phyloP scores from a whole-genome alignment of 1,140 invertebrate species.

The Artemia franciscana region DNA sequence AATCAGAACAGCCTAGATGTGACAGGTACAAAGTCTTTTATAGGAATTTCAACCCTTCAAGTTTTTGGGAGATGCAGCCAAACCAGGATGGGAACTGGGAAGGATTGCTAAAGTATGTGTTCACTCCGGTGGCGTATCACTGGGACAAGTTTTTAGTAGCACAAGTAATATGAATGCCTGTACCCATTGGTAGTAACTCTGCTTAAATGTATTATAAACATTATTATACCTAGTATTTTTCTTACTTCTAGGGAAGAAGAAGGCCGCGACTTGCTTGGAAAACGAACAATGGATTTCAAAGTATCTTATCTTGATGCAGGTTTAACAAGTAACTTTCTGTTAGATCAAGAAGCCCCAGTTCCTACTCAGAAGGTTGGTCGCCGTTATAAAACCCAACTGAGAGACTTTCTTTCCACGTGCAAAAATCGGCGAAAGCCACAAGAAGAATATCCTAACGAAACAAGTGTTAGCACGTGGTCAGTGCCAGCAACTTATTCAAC shows the following conservation, averaged over 20 bases:
- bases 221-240: too few relatives aligned
- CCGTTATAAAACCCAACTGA: conserved; percentile 70
- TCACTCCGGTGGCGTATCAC: too few relatives aligned
- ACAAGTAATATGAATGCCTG: too few relatives aligned
- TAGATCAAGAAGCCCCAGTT: conserved; percentile 56
- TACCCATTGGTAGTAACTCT: too few relatives aligned
- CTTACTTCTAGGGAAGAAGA: conserved; percentile 99
- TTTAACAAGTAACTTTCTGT: conserved; percentile 65
- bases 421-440: conserved; percentile 41
- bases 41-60: too few relatives aligned
- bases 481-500: conserved; percentile 27
- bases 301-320: conserved; percentile 86
- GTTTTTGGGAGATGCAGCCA: too few relatives aligned
- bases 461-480: background rate
- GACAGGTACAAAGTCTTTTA: too few relatives aligned
- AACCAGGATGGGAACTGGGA: too few relatives aligned
- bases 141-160: too few relatives aligned
- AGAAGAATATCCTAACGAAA: background rate
- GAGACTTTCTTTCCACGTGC: conserved; percentile 76
- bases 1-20: too few relatives aligned
- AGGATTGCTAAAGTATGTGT: too few relatives aligned
- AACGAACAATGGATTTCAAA: conserved; percentile 96
- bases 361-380: conserved; percentile 39
- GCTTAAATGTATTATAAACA: too few relatives aligned
- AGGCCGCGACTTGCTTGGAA: conserved; percentile 78